Evolutionary conservation across 1,140 invertebrate genomes (phyloP), one percentile per base, ranked within the genome.

Genomic region (Caenorhabditis briggsae): DNA sequence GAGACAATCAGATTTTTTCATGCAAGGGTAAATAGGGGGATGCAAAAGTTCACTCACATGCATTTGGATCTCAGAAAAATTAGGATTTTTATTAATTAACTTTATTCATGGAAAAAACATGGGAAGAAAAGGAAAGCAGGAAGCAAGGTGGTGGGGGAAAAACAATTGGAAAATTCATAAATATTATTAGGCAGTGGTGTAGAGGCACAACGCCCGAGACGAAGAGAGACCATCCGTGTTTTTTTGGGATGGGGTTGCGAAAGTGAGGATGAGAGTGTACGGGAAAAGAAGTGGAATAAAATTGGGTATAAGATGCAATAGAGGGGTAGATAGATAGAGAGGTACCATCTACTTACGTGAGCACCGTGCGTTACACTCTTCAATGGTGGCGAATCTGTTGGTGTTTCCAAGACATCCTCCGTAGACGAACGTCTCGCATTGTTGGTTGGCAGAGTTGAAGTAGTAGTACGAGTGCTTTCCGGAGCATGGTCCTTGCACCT

Each of bases 401-500:
- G 93, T 93, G 91, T 96, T 96, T 7, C 95, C 96, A 23, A 94
- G 95, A 89, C 95, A 96, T 12, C 95, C 82, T n/a, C 88, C 89
- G 82, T 88, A 92, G 20, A 65, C 93, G 92, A 97, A 96, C 23
- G 94, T 94, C 48, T 94, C 93, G 90, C 96, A 96, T 11, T 93
- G 90, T 59, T 95, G 95, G 3, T 94, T 94, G 5, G 93, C 91
- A 14, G 92, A 90, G 84, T 97, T 95, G 90, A 95, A 97, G 91
- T 95, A 96, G 93, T 94, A 97, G 87, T 95, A 95, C 0, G 93
- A 93, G 23, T 95, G 94, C 48, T 94, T 94, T 5, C 94, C 94
- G 50, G 94, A 94, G 92, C 96, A 97, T 0, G 95, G 95, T 0
- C 97, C 97, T 83, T 94, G 92, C 20, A 96, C 95, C 92, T 95